Conservation (phyloP, 1,140 invertebrate species). For the Drosophila mojavensis region DNA sequence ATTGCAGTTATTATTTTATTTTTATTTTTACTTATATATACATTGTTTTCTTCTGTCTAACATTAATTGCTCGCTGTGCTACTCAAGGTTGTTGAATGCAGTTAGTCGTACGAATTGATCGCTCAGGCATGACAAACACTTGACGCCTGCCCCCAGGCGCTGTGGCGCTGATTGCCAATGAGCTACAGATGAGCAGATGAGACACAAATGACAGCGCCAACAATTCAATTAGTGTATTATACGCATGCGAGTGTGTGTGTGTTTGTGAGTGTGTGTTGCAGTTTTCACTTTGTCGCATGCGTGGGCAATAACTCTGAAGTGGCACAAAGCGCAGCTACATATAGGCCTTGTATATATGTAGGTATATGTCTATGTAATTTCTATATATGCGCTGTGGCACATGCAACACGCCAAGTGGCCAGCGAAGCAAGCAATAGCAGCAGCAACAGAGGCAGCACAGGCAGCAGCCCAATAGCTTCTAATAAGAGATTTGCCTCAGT, state of each 20-base stretch:
- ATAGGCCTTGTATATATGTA: conserved; percentile 33
- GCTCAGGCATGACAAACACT: conserved; percentile 50
- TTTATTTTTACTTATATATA: no score
- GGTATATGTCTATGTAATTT: conserved; percentile 33
- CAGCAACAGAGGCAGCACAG: conserved; percentile 23
- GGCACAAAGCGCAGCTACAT: conserved; percentile 55
- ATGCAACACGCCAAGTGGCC: conserved; percentile 72
- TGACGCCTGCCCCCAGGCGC: conserved; percentile 13
- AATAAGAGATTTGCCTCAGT: conserved; percentile 47
- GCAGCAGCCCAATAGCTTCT: conserved; percentile 45
- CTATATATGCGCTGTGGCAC: conserved; percentile 48
- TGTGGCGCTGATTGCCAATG: conserved; percentile 11
- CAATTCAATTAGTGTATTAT: conserved; percentile 37
- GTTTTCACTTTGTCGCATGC: conserved; percentile 80
- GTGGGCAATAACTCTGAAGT: conserved; percentile 58
- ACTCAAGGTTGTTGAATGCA: conserved; percentile 76
- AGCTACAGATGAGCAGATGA: conserved; percentile 22
- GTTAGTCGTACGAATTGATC: conserved; percentile 72
- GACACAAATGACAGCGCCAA: conserved; percentile 46
- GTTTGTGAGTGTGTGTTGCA: conserved; percentile 1
- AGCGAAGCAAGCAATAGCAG: conserved; percentile 49
- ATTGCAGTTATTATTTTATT: conserved; percentile 20
- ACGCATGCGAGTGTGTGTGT: background rate
- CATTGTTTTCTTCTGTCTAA: conserved; percentile 1
- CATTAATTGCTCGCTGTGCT: conserved; percentile 50